Conservation (phyloP, 2,113 vertebrate genomes). For the Alouatta palliata region DNA sequence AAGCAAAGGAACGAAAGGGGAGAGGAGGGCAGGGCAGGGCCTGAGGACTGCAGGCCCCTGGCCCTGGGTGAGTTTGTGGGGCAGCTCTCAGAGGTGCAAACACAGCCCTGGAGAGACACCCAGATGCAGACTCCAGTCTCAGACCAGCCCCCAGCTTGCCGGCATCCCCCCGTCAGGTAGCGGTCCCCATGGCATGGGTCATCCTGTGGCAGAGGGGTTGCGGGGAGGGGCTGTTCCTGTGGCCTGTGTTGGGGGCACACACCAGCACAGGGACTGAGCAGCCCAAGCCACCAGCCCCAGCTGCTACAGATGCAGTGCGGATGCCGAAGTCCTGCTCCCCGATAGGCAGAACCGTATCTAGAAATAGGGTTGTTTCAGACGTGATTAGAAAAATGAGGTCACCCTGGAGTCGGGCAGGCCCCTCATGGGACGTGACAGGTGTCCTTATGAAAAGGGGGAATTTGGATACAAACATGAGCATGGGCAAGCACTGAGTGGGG, state of each 20-base stretch:
- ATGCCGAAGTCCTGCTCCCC: not conserved
- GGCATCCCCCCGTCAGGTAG: too few relatives aligned
- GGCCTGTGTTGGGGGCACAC: too few relatives aligned
- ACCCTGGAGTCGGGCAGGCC: rapidly evolving
- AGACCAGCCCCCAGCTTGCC: not conserved
- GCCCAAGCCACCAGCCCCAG: not conserved
- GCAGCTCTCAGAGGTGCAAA: not conserved
- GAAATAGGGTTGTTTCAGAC: too few relatives aligned
- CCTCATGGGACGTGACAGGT: rapidly evolving
- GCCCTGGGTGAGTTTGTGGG: not conserved
- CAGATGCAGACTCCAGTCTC: not conserved
- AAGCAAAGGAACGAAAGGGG: not conserved
- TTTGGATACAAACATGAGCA: not conserved
- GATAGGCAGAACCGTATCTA: not conserved
- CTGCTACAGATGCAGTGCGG: not conserved
- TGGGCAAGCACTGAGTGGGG: not conserved
- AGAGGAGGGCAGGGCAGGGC: not conserved
- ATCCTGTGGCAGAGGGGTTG: too few relatives aligned
- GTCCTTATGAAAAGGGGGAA: not conserved
- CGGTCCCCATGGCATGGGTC: too few relatives aligned
- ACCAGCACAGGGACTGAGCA: rapidly evolving
- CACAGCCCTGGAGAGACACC: not conserved
- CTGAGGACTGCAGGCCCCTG: not conserved
- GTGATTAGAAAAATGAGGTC: not conserved
- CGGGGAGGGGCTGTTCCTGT: too few relatives aligned